Evolutionary conservation across 1,140 invertebrate genomes (phyloP), one percentile per base, ranked within the genome.

Genomic region (Drosophila erecta): DNA sequence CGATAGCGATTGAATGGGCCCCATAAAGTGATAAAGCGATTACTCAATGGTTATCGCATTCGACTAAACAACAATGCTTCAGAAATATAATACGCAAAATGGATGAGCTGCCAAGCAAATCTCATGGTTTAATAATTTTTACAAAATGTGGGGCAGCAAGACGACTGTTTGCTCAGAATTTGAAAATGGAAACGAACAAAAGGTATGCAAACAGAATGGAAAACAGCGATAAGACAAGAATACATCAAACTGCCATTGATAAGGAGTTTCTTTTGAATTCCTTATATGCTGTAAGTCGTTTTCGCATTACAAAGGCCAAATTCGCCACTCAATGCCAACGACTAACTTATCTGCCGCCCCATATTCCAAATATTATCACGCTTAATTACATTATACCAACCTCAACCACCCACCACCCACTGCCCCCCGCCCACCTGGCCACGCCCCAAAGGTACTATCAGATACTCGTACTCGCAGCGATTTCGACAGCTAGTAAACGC

Each of bases 271-370:
- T 44, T 49, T 38, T 15, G 22, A 27, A 53, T 24, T 66, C n/a
- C 37, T 10, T 58, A 38, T 49, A 22, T 50, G 46, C 20, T 55
- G 12, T 55, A 65, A 53, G 44, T 38, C 70, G 54, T 50, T 47
- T 47, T 75, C 20, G 57, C 55, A 74, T 70, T 85, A 81, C 65
- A 71, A 67, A 57, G 59, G 73, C 54, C 55, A 43, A 71, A 73
- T 57, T 65, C 54, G 56, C 7, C 56, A 46, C 67, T 56, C 81
- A 86, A 83, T 87, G 83, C 43, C 79, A 60, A 54, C 47, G 78
- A 80, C 58, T 62, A 86, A 71, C 83, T 79, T 75, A 86, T 83
- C 80, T 65, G 14, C 66, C 62, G 57, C 55, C 54, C 73, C 73
- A 75, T 67, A 71, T 51, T 62, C 10, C 47, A 10, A 40, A 71